These are phyloP conservation scores for Coracopsis vasa DNA, from an alignment of 2,113 vertebrate species.

Conservation along the genomic window DNA sequence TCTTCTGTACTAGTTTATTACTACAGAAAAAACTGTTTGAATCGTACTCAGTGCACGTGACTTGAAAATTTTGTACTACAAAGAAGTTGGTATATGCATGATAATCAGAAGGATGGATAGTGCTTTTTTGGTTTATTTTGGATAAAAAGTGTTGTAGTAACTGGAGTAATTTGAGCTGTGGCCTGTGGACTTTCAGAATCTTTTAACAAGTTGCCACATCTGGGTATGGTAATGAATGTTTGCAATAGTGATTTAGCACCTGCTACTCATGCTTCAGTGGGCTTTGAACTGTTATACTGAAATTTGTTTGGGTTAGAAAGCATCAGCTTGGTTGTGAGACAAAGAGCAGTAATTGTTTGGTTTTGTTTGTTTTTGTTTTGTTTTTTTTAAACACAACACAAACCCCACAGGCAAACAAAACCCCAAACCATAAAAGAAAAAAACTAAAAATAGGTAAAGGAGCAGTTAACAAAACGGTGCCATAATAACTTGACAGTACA, in stretches of 20 bases:
- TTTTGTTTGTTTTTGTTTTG: neutral
- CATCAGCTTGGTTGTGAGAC: neutral
- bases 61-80: neutral
- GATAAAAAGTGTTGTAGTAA: neutral
- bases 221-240: neutral
- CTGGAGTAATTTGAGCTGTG: neutral
- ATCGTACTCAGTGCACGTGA: neutral
- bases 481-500: neutral
- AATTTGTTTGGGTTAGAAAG: neutral
- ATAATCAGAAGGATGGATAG: neutral
- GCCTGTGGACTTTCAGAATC: neutral
- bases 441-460: neutral
- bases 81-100: neutral
- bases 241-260: neutral
- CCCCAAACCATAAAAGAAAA: rapidly evolving
- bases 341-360: neutral
- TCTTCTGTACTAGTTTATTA: neutral
- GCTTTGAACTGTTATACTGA: neutral
- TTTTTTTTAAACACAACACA: neutral
- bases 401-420: neutral
- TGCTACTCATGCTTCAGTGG: neutral
- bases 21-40: neutral
- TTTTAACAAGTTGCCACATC: neutral
- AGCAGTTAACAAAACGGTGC: neutral
- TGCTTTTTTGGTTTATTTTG: neutral